Conservation (phyloP, 2,113 vertebrate genomes). For the Gobius niger region DNA sequence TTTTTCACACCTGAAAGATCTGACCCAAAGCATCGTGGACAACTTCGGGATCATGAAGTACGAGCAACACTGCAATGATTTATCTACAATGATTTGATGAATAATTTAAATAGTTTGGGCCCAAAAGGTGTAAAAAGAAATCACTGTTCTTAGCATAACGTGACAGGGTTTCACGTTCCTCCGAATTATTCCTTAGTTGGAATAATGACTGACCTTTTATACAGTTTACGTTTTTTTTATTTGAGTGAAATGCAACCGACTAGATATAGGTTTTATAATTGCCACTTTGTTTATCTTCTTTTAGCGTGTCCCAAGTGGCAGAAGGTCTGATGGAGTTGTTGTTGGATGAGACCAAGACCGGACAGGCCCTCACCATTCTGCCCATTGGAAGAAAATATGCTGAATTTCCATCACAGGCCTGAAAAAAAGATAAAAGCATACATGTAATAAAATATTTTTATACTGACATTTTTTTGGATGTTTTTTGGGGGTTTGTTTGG, state of each 20-base stretch:
- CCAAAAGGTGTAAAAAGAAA: too few species aligned
- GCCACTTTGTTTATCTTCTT: not conserved
- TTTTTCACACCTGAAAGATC: constrained; percentile 9
- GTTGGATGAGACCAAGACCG: constrained; percentile 65
- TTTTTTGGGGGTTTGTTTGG: too few species aligned
- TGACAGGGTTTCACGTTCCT: too few species aligned
- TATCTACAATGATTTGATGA: too few species aligned
- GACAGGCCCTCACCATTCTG: constrained; percentile 41
- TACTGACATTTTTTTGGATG: too few species aligned
- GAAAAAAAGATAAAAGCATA: not conserved
- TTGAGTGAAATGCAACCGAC: too few species aligned
- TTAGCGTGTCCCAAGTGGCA: constrained; percentile 55
- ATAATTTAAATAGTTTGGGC: too few species aligned
- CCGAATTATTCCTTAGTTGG: too few species aligned
- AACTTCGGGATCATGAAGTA: constrained; percentile 45
- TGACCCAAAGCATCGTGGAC: accelerated
- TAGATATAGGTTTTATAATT: too few species aligned
- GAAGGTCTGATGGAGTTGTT: constrained; percentile 58
- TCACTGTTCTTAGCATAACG: too few species aligned
- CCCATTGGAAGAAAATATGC: not conserved
- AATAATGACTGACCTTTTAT: too few species aligned
- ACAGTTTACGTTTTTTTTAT: too few species aligned
- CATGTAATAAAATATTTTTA: not conserved
- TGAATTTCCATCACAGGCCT: constrained; percentile 13
- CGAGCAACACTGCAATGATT: constrained; percentile 13